Percentiles rank a stretch among this genome's conserved stretches.
phyloP scores from a whole-genome alignment of 2,888 invertebrate species.

The Tryphoninae sp. region DNA sequence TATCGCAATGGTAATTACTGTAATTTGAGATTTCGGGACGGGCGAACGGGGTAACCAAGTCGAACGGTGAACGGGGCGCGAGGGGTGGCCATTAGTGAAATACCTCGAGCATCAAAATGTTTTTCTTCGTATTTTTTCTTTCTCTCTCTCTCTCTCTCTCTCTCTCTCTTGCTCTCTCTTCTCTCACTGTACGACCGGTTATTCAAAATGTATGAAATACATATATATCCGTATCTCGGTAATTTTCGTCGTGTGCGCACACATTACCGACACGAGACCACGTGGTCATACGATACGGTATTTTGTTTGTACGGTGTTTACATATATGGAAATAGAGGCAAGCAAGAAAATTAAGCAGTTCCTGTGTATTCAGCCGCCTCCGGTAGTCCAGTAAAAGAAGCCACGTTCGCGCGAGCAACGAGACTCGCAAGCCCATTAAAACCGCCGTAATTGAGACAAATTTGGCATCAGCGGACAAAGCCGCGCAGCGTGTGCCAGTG shows the following conservation, averaged over 20 bases:
- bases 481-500: conserved; percentile 10
- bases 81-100: background rate
- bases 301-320: background rate
- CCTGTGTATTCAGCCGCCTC: conserved; percentile 37
- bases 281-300: background rate
- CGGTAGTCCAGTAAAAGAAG: conserved; percentile 29
- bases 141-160: too few relatives aligned
- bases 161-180: too few relatives aligned
- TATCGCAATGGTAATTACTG: too few relatives aligned
- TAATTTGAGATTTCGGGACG: too few relatives aligned
- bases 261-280: too few relatives aligned
- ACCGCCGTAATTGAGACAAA: conserved; percentile 51
- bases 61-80: too few relatives aligned
- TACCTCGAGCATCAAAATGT: background rate
- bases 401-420: background rate
- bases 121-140: background rate
- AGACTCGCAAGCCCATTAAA: conserved; percentile 39
- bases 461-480: conserved; percentile 47
- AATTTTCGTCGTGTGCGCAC: too few relatives aligned
- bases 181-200: background rate
- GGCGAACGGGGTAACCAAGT: too few relatives aligned
- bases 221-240: background rate
- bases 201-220: background rate
- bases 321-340: conserved; percentile 14
- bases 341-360: conserved; percentile 52